A percentile compares a stretch with the other conserved stretches of the same genome.
Evolutionary conservation across 2,113 vertebrate species (phyloP).

Genomic region (Chionodraco myersi): DNA sequence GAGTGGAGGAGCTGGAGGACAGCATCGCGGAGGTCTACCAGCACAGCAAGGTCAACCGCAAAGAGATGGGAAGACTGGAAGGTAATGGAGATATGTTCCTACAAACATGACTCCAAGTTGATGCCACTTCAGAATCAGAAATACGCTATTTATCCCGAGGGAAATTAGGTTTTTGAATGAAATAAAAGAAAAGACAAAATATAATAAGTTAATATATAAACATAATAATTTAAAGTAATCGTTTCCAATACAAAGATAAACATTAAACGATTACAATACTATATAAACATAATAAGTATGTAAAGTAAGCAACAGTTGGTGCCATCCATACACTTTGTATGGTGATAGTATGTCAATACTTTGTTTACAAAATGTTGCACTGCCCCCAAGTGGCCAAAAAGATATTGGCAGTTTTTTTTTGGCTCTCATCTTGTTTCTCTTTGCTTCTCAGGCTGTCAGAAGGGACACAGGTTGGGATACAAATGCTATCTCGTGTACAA

Average conservation of each 20-base stretch:
- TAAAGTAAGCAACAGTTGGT: not conserved
- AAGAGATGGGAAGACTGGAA: constrained; percentile 88
- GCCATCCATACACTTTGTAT: not conserved
- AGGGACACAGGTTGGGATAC: constrained; percentile 85
- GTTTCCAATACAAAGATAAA: too few relatives aligned
- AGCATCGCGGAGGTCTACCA: constrained; percentile 81
- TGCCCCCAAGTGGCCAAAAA: not conserved
- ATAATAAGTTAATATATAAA: too few relatives aligned
- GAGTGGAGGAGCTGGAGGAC: constrained; percentile 83
- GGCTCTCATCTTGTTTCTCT: not conserved
- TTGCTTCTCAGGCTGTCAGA: constrained; percentile 85
- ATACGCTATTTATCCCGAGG: too few relatives aligned
- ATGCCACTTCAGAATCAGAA: not conserved
- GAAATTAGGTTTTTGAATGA: too few relatives aligned
- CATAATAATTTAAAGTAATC: too few relatives aligned
- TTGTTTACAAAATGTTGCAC: not conserved
- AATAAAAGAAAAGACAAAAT: too few relatives aligned
- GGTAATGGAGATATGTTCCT: constrained; percentile 61
- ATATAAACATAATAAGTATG: not conserved
- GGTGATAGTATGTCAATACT: not conserved
- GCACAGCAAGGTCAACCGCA: constrained; percentile 86
- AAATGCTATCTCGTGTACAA: constrained; percentile 91
- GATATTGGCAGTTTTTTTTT: too few relatives aligned
- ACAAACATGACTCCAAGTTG: not conserved
- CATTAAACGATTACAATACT: too few relatives aligned